Base-by-base conservation (phyloP, 64 coral and sea anemone genomes). In the Cladopsammia gracilis region DNA sequence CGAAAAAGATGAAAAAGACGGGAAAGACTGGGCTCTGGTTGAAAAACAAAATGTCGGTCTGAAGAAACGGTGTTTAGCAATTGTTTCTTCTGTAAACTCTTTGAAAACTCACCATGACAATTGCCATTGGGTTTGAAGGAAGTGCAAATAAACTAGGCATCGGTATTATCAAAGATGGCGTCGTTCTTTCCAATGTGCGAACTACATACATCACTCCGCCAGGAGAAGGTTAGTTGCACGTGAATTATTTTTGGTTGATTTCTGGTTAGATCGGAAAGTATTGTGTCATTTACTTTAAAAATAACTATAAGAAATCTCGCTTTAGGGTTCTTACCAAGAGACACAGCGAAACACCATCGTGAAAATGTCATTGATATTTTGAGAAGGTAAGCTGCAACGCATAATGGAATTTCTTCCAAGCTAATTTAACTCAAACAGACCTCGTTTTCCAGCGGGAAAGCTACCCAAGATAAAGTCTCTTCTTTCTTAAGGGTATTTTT, bases 71-170 rank as follows among this genome's bases (percentile, higher is more conserved):
- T 59, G n/a, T 7, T 9, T 0, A 1, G 0, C 9, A 13, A 25
- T 59, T 58, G 20, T 25, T 78, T 13, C 1, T 79, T 43, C 57
- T 61, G 54, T 59, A 6, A 3, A 19, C 43, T 7, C 19, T 50
- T 75, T 49, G 9, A 0, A 43, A 43, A 44, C 10, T 59, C 60
- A 79, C 4, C 47, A 98, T 98, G 97, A 92, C 94, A 26, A 98
- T 94, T 69, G 97, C 93, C 12, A 96, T 98, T 60, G 97, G 97
- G 12, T 98, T 98, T 34, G 97, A 98, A 86, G 97, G 97, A 4
- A 98, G 97, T 70, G 97, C 97, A 26, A 98, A 98, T 50, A 98
- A 98, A 58, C 87, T 98, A 79, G 97, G 97, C 24, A 87, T 98
- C 71, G 97, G 97, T 56, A 98, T 98, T 64, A 79, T 98, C 70